Conservation (phyloP, 2,113 vertebrate species). For the Actenoides lindsayi region DNA sequence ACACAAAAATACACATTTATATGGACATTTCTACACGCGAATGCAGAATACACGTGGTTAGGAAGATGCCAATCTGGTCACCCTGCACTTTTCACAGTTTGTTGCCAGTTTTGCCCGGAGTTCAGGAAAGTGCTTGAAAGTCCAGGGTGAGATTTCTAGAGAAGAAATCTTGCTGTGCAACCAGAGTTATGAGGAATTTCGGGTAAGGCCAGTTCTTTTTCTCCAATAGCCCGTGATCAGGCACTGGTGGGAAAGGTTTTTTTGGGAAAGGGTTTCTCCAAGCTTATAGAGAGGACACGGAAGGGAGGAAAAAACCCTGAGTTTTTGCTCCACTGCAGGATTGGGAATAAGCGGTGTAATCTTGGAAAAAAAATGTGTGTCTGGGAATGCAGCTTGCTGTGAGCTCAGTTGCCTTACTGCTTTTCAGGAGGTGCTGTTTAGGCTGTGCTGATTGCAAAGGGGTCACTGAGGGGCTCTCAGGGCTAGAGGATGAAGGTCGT, state of each 20-base stretch:
- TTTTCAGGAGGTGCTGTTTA: background rate
- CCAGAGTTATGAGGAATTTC: background rate
- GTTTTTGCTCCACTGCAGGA: fast-evolving
- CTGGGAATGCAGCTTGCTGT: background rate
- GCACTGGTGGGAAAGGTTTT: background rate
- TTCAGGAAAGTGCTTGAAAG: background rate
- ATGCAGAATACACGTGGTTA: background rate
- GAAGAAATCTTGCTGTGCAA: background rate
- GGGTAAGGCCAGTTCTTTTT: background rate
- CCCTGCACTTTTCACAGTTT: background rate
- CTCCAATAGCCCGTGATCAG: background rate
- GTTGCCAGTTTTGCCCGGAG: background rate
- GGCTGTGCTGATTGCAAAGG: background rate
- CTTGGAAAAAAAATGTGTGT: background rate
- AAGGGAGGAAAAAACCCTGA: background rate
- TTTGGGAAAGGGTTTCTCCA: background rate
- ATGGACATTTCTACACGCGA: background rate
- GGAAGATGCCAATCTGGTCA: background rate
- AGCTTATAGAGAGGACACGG: background rate
- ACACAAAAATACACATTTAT: background rate
- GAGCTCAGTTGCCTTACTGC: background rate
- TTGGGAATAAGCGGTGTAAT: background rate
- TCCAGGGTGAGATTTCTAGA: background rate
- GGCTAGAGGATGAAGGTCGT: background rate
- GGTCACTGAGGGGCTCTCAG: background rate